These are phyloP conservation scores for Apotomis turbidana DNA, from an alignment of 2,888 invertebrate species.

Conservation along the genomic window DNA sequence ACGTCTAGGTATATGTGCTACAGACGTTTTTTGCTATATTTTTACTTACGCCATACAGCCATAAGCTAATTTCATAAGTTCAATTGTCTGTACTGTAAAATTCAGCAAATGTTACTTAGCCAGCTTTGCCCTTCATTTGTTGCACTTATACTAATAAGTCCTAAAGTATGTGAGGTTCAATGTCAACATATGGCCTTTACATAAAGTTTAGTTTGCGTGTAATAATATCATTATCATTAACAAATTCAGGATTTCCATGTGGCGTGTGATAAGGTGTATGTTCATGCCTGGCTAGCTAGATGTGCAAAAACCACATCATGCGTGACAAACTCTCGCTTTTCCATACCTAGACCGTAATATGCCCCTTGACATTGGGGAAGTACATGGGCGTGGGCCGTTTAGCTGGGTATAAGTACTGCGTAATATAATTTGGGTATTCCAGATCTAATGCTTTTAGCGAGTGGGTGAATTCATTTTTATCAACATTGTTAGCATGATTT, in stretches of 20 bases:
- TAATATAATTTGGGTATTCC: neutral
- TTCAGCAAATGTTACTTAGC: too few species aligned
- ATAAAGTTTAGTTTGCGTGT: constrained; percentile 26
- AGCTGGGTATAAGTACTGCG: neutral
- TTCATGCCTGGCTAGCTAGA: constrained; percentile 7
- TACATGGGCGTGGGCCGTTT: neutral
- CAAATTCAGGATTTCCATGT: constrained; percentile 19
- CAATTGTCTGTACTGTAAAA: too few species aligned
- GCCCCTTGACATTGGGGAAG: constrained; percentile 16
- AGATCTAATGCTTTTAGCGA: neutral
- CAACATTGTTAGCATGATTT: too few species aligned
- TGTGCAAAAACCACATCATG: neutral
- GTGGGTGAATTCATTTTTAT: too few species aligned
- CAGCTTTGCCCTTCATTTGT: too few species aligned
- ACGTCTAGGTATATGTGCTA: too few species aligned
- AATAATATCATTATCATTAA: constrained; percentile 35
- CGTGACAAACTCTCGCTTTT: constrained; percentile 14
- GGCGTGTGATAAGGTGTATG: constrained; percentile 17
- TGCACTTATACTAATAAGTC: neutral
- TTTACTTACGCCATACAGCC: too few species aligned
- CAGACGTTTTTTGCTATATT: too few species aligned
- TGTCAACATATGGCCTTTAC: constrained; percentile 18
- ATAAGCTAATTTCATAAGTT: too few species aligned
- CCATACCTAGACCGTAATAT: constrained; percentile 1
- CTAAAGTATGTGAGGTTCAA: neutral